Evolutionary conservation across 2,113 vertebrate genomes (phyloP).

Genomic region (Chaetura pelagica): DNA sequence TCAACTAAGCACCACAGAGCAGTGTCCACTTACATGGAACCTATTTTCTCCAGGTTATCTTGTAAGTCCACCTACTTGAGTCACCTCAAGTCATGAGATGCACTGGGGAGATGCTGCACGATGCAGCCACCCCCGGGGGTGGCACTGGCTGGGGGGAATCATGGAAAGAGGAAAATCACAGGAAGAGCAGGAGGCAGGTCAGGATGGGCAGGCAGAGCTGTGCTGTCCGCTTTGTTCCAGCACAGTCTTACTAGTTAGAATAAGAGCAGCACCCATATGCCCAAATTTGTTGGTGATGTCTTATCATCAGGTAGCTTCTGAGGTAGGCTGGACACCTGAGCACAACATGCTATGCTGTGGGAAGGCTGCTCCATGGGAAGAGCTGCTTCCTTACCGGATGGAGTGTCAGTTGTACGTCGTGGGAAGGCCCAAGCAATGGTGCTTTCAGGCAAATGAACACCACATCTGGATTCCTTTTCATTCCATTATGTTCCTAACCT

Average conservation of each 20-base stretch:
- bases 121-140: background rate
- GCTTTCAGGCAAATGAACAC: background rate
- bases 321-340: background rate
- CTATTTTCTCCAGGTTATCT: background rate
- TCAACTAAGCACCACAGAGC: background rate
- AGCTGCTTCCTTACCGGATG: background rate
- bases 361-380: background rate
- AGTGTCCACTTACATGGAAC: background rate
- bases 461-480: slow-evolving; percentile 39
- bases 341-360: rapidly evolving
- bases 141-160: no score
- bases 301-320: background rate
- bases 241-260: background rate
- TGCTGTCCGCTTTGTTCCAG: rapidly evolving
- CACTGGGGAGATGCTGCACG: rapidly evolving
- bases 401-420: background rate
- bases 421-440: background rate
- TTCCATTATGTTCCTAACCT: background rate
- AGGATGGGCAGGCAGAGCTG: background rate
- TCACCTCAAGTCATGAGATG: rapidly evolving
- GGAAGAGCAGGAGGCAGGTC: background rate
- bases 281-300: background rate
- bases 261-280: background rate
- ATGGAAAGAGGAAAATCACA: no score
- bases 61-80: background rate